Evolutionary conservation across 1,140 invertebrate genomes (phyloP).

Genomic region (Drosophila triauraria): DNA sequence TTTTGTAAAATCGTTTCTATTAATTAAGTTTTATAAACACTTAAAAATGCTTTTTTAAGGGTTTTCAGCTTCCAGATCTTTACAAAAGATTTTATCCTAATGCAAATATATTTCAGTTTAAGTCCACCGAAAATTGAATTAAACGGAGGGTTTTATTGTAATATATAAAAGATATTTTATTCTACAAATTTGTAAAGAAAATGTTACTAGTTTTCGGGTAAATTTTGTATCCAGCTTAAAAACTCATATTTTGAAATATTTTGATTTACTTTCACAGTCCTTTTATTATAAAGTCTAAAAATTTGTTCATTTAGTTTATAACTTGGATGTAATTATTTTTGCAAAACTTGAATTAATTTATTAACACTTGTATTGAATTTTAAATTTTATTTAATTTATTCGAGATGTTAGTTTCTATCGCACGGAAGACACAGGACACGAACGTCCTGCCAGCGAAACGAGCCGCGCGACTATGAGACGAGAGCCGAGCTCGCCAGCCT

Average conservation of each 20-base stretch:
- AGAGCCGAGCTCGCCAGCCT: conserved; percentile 64
- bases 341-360: neutral
- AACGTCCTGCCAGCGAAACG: conserved; percentile 72
- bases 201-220: too few species aligned
- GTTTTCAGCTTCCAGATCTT: too few species aligned
- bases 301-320: neutral
- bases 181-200: too few species aligned
- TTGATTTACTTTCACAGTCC: neutral
- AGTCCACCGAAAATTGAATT: too few species aligned
- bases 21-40: too few species aligned
- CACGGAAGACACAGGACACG: conserved; percentile 63
- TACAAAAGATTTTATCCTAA: too few species aligned
- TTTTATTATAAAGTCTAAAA: neutral
- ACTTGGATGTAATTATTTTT: neutral
- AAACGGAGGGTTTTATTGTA: too few species aligned
- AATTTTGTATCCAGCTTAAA: too few species aligned
- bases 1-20: too few species aligned
- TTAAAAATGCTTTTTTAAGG: too few species aligned
- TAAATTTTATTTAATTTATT: neutral
- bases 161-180: too few species aligned
- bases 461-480: conserved; percentile 65
- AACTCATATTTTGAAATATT: neutral
- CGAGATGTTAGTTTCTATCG: neutral
- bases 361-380: neutral
- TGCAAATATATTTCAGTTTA: too few species aligned